phyloP scores from a whole-genome alignment of 53 echinoderm and acorn worm genomes.

The Antedon mediterranea region DNA sequence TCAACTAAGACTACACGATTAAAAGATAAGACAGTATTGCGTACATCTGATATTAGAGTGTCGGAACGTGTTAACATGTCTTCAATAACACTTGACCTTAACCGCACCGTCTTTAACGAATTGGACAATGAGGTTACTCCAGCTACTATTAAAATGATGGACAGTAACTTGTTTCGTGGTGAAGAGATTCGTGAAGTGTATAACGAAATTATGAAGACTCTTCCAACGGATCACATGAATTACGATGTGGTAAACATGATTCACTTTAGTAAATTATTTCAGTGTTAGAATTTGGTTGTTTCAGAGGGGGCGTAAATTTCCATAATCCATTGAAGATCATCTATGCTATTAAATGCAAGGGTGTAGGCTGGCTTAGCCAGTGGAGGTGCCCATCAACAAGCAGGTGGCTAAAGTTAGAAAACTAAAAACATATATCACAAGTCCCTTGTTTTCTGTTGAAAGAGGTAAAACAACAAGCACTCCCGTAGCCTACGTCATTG shows the following conservation, averaged over 20 bases:
- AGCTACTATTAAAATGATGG: constrained; percentile 75
- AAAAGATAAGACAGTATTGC: constrained; percentile 56
- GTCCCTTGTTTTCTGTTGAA: no score
- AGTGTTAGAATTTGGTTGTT: no score
- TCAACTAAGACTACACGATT: constrained; percentile 64
- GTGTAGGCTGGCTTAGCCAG: no score
- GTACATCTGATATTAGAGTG: constrained; percentile 82
- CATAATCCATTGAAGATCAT: no score
- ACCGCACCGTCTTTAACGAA: constrained; percentile 94
- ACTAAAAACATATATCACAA: no score
- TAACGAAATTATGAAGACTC: constrained; percentile 77
- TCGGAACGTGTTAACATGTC: constrained; percentile 78
- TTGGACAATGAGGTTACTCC: constrained; percentile 59
- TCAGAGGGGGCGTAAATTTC: no score
- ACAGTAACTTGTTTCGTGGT: constrained; percentile 80
- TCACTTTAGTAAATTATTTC: no score
- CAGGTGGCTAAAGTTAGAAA: no score
- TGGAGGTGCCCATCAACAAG: no score
- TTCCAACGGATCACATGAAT: constrained; percentile 61
- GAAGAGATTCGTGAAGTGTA: constrained; percentile 94
- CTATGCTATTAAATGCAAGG: no score
- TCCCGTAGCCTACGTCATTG: no score
- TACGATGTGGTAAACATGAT: constrained; percentile 66
- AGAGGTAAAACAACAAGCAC: no score
- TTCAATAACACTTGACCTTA: constrained; percentile 61